These are phyloP conservation scores for Rhamnusium bicolor DNA, from an alignment of 2,888 invertebrate genomes.

Conservation along the genomic window DNA sequence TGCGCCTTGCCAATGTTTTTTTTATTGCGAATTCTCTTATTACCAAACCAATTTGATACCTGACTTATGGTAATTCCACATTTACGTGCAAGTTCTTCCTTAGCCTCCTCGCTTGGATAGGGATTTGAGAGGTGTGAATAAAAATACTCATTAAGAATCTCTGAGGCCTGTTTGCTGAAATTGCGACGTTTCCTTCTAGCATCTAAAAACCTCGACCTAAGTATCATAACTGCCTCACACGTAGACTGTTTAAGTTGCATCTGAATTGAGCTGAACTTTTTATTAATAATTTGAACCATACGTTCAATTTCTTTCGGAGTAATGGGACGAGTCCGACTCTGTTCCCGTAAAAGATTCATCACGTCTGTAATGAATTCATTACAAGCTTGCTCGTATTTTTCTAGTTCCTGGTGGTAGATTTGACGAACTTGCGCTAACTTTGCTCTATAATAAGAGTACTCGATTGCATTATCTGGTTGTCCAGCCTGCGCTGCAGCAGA, in stretches of 20 bases:
- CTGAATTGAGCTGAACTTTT: conserved; percentile 97
- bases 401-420: conserved; percentile 96
- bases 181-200: conserved; percentile 94
- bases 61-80: conserved; percentile 95
- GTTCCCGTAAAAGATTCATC: conserved; percentile 96
- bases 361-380: conserved; percentile 99
- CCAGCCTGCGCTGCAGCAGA: conserved; percentile 85
- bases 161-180: conserved; percentile 99
- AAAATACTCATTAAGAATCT: conserved; percentile 99
- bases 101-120: conserved; percentile 99
- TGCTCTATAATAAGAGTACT: conserved; percentile 99
- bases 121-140: conserved; percentile 99
- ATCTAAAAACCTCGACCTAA: conserved; percentile 88
- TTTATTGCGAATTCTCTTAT: conserved; percentile 99
- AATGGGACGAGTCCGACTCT: conserved; percentile 97
- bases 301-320: conserved; percentile 99
- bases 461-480: conserved; percentile 94
- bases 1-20: conserved; percentile 99
- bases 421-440: conserved; percentile 98
- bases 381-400: conserved; percentile 99
- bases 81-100: conserved; percentile 98
- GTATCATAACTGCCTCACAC: conserved; percentile 99
- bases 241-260: conserved; percentile 99
- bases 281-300: conserved; percentile 99
- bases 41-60: conserved; percentile 99